These are phyloP conservation scores for Mythimna vitellina DNA, from an alignment of 2,888 invertebrate species.

Conservation along the genomic window DNA sequence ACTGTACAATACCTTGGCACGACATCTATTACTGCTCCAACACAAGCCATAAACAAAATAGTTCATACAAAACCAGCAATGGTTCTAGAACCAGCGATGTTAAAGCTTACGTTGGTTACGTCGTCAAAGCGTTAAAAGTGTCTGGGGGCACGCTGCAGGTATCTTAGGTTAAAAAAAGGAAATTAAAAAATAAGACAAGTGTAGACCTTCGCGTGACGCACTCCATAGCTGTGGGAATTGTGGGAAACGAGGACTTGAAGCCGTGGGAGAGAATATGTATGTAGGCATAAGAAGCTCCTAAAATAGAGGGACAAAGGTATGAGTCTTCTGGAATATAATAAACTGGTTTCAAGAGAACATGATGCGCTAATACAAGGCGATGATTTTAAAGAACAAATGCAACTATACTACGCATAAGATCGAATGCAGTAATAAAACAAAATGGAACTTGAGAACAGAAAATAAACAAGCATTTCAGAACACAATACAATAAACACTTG, in stretches of 20 bases:
- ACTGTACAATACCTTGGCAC: constrained; percentile 29
- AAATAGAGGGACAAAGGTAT: neutral
- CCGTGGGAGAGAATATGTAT: constrained; percentile 45
- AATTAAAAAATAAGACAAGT: constrained; percentile 71
- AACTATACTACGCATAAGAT: neutral
- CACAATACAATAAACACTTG: neutral
- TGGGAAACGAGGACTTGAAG: constrained; percentile 34
- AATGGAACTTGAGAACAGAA: neutral
- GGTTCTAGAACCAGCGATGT: constrained; percentile 23
- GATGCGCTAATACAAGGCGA: neutral
- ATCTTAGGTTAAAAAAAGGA: constrained; percentile 66
- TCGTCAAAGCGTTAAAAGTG: constrained; percentile 62
- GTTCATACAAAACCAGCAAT: constrained; percentile 17
- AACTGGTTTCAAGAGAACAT: neutral
- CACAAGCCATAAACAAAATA: neutral
- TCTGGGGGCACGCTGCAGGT: constrained; percentile 72
- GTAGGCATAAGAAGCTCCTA: neutral
- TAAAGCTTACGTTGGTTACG: constrained; percentile 47
- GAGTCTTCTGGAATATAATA: neutral
- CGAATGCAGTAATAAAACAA: neutral
- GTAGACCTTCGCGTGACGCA: constrained; percentile 67
- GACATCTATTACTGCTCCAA: constrained; percentile 25
- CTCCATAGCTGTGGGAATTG: constrained; percentile 59
- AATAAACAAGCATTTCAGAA: neutral
- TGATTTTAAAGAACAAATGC: neutral